A percentile compares a stretch with the other conserved stretches of the same genome.
Evolutionary conservation across 92 coral and sea anemone species (phyloP).

Genomic region (Palythoa caribaeorum): DNA sequence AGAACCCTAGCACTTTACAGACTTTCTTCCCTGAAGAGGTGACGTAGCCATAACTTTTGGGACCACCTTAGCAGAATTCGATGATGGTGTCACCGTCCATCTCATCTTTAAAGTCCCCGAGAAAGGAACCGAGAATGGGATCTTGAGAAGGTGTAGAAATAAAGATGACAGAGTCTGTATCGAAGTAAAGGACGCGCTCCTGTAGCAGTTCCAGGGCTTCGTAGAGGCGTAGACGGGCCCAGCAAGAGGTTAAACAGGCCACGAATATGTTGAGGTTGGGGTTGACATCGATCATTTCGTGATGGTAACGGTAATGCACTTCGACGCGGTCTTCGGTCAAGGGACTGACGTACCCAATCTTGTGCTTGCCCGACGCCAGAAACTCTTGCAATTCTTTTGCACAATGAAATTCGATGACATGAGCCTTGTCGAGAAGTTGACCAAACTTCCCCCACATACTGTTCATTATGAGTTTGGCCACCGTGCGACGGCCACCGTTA

Average conservation of each 20-base stretch:
- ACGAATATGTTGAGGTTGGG: conserved; percentile 9
- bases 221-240: conserved; percentile 28
- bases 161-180: neutral
- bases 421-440: neutral
- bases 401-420: neutral
- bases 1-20: conserved; percentile 25
- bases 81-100: conserved; percentile 30
- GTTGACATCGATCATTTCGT: neutral
- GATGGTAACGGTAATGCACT: neutral
- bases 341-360: conserved; percentile 3
- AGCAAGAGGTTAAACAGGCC: neutral
- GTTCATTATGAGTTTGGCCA: conserved; percentile 52
- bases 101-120: conserved; percentile 45
- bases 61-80: conserved; percentile 44
- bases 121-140: neutral
- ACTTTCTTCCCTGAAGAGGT: no score
- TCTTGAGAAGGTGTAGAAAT: no score
- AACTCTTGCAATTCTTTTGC: neutral
- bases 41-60: conserved; percentile 27
- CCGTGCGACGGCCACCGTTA: neutral
- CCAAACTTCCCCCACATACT: conserved; percentile 25
- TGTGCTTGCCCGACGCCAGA: neutral
- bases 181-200: conserved; percentile 20
- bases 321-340: conserved; percentile 40
- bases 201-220: neutral